These are phyloP conservation scores for Melieria picta DNA, from an alignment of 2,888 invertebrate genomes.

Conservation along the genomic window DNA sequence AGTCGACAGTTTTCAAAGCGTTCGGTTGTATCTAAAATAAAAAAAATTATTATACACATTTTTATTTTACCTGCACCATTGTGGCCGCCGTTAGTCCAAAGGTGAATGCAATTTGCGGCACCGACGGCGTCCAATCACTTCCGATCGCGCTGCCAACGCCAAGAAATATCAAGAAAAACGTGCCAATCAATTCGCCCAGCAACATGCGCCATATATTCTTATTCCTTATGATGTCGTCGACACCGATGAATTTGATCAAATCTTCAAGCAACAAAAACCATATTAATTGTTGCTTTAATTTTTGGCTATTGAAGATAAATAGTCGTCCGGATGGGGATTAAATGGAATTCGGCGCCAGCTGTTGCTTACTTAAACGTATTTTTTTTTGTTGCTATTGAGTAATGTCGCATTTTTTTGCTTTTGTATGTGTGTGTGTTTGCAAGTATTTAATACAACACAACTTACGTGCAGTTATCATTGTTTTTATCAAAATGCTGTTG, in stretches of 20 bases:
- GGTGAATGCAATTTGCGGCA: slow-evolving; percentile 80
- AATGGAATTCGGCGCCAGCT: too few relatives aligned
- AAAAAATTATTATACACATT: too few relatives aligned
- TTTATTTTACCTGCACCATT: slow-evolving; percentile 79
- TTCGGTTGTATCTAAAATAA: too few relatives aligned
- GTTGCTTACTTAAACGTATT: too few relatives aligned
- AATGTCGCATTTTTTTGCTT: too few relatives aligned
- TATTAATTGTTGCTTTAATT: not conserved
- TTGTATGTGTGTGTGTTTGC: too few relatives aligned
- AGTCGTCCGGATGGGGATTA: too few relatives aligned
- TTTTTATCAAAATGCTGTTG: too few relatives aligned
- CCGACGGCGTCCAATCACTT: slow-evolving; percentile 59
- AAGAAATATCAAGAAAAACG: slow-evolving; percentile 84
- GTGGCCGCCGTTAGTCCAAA: slow-evolving; percentile 90
- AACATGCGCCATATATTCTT: slow-evolving; percentile 84
- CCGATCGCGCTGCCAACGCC: slow-evolving; percentile 79
- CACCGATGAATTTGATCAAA: slow-evolving; percentile 77
- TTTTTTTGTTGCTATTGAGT: too few relatives aligned
- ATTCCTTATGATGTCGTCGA: slow-evolving; percentile 82
- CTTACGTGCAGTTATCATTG: too few relatives aligned
- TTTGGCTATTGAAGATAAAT: not conserved
- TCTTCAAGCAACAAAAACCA: slow-evolving; percentile 67
- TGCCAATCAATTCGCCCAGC: slow-evolving; percentile 88
- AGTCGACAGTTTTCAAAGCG: too few relatives aligned
- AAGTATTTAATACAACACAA: too few relatives aligned